Evolutionary conservation across 2,888 invertebrate species (phyloP), one percentile per base, ranked within the genome.

Genomic region (Halocaridina rubra): DNA sequence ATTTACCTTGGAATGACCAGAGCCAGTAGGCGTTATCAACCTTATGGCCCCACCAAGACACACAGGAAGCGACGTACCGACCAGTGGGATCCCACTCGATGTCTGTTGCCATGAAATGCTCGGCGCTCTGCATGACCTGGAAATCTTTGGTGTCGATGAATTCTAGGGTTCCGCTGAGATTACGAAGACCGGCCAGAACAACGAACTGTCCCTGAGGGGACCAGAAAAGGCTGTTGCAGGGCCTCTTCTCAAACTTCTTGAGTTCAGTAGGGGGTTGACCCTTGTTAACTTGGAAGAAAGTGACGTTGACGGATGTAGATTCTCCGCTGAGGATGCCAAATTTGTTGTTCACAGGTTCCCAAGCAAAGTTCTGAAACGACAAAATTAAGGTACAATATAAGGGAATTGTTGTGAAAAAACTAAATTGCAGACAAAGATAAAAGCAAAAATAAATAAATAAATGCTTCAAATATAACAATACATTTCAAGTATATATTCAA

Each of bases 21-120:
- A 99, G 94, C 94, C 98, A 97, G 92, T 97, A 99, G 1, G 98
- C 98, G 88, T 93, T 93, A 90, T 94, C 94, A 77, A 88, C 85
- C 92, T 97, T 98, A 88, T 97, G 96, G 90, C 97, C 98, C 95
- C 98, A 98, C 87, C 95, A 95, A 0, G 98, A 98, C 22, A 98
- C 98, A 0, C 96, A 97, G 0, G 98, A 98, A 78, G 96, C 96
- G 16, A 99, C 97, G 90, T 97, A 99, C 88, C 99, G 94, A 1
- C 99, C 99, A 2, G 99, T 99, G 0, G 99, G 99, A 92, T 99
- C 99, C 99, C 99, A 99, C 91, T 98, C 98, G 0, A 99, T 97
- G 90, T 98, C 97, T 0, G 98, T 94, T 90, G 96, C 95, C 91
- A 92, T 92, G 91, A 96, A 98, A 91, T 99, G 98, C 91, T 98